Evolutionary conservation across 2,113 vertebrate species (phyloP).

Genomic region (Prietella phreatophila): DNA sequence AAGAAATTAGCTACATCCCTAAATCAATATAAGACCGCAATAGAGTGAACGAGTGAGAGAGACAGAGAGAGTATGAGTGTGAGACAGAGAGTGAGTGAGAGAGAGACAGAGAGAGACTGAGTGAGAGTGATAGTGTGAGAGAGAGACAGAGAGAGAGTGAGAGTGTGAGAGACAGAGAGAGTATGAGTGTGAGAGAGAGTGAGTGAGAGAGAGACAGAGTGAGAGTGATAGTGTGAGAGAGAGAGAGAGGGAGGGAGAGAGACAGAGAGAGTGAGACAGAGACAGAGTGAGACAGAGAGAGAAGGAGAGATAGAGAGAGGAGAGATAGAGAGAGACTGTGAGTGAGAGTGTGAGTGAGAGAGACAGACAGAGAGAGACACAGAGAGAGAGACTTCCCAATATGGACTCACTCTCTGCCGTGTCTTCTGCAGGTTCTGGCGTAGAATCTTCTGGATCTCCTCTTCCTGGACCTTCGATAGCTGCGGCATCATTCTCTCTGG

Average conservation of each 20-base stretch:
- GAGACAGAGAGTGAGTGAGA: not conserved
- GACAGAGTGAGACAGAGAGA: too few species aligned
- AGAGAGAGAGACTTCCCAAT: not conserved
- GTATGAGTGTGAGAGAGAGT: not conserved
- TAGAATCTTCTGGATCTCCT: constrained; percentile 95
- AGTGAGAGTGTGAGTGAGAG: not conserved
- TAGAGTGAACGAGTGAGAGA: not conserved
- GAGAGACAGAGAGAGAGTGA: too few species aligned
- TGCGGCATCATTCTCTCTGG: constrained; percentile 79
- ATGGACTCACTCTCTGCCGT: constrained; percentile 83
- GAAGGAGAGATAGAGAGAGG: too few species aligned
- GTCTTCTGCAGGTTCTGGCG: constrained; percentile 92
- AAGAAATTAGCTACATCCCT: too few species aligned
- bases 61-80: not conserved
- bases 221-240: not conserved
- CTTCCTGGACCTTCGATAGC: constrained; percentile 88
- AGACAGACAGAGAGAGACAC: too few species aligned
- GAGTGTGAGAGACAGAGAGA: too few species aligned
- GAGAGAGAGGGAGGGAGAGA: not conserved
- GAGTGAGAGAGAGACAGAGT: too few species aligned
- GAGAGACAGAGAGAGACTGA: too few species aligned
- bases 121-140: too few species aligned
- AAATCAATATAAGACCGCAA: too few species aligned
- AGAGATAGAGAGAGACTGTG: too few species aligned
- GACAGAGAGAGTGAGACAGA: not conserved